phyloP scores from a whole-genome alignment of 2,113 vertebrate genomes.

The Phrynosoma platyrhinos region DNA sequence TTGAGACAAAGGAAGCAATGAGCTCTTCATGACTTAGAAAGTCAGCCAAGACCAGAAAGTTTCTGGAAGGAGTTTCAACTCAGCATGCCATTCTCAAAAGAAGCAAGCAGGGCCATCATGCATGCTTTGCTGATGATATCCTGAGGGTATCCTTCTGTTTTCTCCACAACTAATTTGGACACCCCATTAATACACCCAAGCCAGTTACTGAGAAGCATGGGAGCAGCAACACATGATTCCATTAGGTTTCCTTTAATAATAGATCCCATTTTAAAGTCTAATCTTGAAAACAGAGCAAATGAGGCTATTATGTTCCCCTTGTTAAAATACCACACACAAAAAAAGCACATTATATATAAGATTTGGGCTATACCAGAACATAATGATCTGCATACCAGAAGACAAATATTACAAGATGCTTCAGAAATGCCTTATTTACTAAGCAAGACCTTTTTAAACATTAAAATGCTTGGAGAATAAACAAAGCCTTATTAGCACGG shows the following conservation, averaged over 20 bases:
- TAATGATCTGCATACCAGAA: constrained; percentile 16
- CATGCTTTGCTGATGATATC: neutral
- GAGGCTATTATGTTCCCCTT: neutral
- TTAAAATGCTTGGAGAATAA: constrained; percentile 37
- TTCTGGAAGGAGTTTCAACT: neutral
- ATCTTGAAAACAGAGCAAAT: constrained; percentile 30
- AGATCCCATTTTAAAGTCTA: constrained; percentile 22
- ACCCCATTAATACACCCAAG: neutral
- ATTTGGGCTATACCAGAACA: neutral
- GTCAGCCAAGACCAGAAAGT: constrained; percentile 1
- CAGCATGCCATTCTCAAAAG: neutral
- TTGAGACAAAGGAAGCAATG: neutral
- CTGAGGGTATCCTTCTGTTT: constrained; percentile 7
- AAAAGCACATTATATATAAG: neutral
- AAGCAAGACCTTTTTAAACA: constrained; percentile 20
- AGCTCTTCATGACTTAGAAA: constrained; percentile 2
- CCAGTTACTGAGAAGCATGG: neutral
- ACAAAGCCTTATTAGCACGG: constrained; percentile 42
- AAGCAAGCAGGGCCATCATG: neutral
- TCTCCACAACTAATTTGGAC: neutral
- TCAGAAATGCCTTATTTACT: neutral
- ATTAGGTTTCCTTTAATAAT: constrained; percentile 23
- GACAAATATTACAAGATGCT: constrained; percentile 17
- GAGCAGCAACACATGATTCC: neutral
- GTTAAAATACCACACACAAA: neutral